Conservation (phyloP, 1,140 invertebrate genomes). For the Streblospio benedicti region DNA sequence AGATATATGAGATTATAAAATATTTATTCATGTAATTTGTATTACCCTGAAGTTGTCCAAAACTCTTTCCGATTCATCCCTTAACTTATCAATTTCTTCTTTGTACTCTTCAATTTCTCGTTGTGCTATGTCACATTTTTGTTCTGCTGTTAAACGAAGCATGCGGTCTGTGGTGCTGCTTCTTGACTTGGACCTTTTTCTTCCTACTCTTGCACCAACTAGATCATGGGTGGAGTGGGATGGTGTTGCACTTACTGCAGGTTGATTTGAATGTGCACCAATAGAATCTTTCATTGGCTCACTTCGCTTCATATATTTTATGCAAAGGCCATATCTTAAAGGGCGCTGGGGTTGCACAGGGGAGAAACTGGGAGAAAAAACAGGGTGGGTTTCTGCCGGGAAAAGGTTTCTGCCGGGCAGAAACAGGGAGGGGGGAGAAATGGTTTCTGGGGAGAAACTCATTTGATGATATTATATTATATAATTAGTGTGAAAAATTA, state of each 20-base stretch:
- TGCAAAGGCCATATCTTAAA: too few relatives aligned
- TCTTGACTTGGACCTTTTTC: slow-evolving; percentile 41
- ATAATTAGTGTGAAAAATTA: too few relatives aligned
- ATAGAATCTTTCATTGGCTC: slow-evolving; percentile 32
- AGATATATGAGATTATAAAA: too few relatives aligned
- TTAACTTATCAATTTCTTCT: slow-evolving; percentile 39
- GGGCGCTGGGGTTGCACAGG: too few relatives aligned
- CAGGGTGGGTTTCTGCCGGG: too few relatives aligned
- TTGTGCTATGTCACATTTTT: slow-evolving; percentile 48
- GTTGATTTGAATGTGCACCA: background rate
- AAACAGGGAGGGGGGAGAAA: too few relatives aligned
- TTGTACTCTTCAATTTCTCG: slow-evolving; percentile 44
- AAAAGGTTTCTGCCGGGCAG: too few relatives aligned
- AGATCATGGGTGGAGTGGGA: slow-evolving; percentile 27
- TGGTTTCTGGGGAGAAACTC: too few relatives aligned
- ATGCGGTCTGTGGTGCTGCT: slow-evolving; percentile 36
- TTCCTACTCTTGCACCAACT: slow-evolving; percentile 21
- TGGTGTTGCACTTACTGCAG: slow-evolving; percentile 12
- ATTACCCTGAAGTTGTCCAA: slow-evolving; percentile 43
- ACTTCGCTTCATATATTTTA: slow-evolving; percentile 43
- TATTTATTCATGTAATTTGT: too few relatives aligned
- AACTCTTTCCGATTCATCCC: slow-evolving; percentile 44
- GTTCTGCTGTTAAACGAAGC: slow-evolving; percentile 39
- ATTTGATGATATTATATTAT: too few relatives aligned
- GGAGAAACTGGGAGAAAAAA: too few relatives aligned